These are phyloP conservation scores for Melanaphis sacchari DNA, from an alignment of 1,140 invertebrate species.

Conservation along the genomic window DNA sequence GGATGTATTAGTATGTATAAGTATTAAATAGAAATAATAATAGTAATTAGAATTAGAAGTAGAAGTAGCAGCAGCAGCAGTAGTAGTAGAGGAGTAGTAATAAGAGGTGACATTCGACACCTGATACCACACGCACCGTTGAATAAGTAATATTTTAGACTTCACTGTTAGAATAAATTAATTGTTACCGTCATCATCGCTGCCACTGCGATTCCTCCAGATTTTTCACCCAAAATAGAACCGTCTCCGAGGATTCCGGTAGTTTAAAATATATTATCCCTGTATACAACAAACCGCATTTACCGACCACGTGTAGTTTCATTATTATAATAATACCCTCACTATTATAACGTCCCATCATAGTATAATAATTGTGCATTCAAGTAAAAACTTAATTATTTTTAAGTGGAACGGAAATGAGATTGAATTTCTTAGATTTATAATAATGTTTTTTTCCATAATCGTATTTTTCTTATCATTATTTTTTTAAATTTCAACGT, in stretches of 20 bases:
- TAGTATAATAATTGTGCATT: not conserved
- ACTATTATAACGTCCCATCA: not conserved
- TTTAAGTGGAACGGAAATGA: not conserved
- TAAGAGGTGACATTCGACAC: slow-evolving; percentile 21
- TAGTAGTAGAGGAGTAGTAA: not conserved
- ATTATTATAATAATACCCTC: not conserved
- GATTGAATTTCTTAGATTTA: not conserved
- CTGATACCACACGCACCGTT: not conserved
- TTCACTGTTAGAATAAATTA: not conserved
- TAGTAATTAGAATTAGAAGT: not conserved
- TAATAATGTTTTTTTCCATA: not conserved
- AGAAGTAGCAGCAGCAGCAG: not conserved
- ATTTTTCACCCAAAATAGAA: slow-evolving; percentile 36
- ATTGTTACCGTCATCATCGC: not conserved
- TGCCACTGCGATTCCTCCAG: not conserved
- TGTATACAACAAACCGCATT: not conserved
- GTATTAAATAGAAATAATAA: not conserved
- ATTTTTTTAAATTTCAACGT: not conserved
- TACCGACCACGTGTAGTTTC: not conserved
- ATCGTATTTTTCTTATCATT: not conserved
- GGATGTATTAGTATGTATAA: not conserved
- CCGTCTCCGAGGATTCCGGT: not conserved
- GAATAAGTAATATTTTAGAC: not conserved
- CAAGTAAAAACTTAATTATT: not conserved
- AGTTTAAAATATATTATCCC: not conserved